Conservation (phyloP, 35 echinoderm and acorn worm genomes). For the Heliocidaris tuberculata region DNA sequence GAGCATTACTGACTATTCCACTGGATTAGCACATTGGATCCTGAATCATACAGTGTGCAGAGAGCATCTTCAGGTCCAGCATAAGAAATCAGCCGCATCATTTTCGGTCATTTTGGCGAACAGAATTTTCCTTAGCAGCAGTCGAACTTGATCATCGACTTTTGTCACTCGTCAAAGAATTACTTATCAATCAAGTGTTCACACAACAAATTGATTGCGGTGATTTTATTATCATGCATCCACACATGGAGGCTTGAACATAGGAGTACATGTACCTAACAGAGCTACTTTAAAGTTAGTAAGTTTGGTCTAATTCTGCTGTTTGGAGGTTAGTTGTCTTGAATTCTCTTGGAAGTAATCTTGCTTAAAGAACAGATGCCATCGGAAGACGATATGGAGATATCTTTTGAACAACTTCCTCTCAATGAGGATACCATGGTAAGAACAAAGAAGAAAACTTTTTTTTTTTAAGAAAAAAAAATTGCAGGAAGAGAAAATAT, state of each 20-base stretch:
- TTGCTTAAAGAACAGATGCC: conserved; percentile 7
- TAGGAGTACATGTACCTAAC: neutral
- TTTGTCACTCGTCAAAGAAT: neutral
- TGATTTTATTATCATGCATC: too few relatives aligned
- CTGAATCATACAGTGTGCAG: neutral
- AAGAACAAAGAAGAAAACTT: neutral
- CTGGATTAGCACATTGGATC: neutral
- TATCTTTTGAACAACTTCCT: conserved; percentile 7
- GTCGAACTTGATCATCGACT: neutral
- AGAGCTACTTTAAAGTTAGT: neutral
- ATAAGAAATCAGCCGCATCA: too few relatives aligned
- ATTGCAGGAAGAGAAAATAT: neutral
- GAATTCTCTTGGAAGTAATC: neutral
- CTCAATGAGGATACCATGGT: conserved; percentile 28
- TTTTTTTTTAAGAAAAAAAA: neutral
- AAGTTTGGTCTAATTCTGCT: neutral
- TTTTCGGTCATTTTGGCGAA: neutral
- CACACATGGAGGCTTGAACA: neutral
- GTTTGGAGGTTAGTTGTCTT: neutral
- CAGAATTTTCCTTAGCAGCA: neutral
- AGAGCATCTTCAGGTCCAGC: neutral
- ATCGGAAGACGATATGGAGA: conserved; percentile 11
- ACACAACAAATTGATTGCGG: too few relatives aligned
- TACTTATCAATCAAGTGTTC: neutral
- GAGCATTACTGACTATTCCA: neutral